Conservation (phyloP, 2,888 invertebrate genomes). For the Tenodera sinensis region DNA sequence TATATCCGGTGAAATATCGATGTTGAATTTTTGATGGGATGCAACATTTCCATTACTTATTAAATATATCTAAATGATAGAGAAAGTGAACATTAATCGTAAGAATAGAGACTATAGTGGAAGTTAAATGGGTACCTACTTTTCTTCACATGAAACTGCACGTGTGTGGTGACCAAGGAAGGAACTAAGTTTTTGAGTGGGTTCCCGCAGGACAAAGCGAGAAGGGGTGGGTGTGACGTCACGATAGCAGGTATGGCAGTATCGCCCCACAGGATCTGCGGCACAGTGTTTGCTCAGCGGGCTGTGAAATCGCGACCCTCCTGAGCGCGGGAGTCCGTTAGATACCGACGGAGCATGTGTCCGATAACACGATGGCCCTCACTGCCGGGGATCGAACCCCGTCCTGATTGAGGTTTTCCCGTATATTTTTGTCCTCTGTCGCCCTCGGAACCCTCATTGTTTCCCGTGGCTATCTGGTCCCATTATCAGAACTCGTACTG, state of each 20-base stretch:
- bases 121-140: no score
- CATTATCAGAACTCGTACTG: background rate
- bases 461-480: background rate
- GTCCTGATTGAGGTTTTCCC: background rate
- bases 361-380: background rate
- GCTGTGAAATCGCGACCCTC: constrained; percentile 15
- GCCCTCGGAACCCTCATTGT: background rate
- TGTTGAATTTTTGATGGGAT: no score
- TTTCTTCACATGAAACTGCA: no score
- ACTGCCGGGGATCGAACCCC: background rate
- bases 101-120: no score
- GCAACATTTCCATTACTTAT: no score
- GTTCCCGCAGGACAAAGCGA: background rate
- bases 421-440: background rate
- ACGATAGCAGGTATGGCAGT: background rate
- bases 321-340: background rate
- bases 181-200: background rate
- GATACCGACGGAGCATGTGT: constrained; percentile 7
- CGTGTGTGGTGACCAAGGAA: background rate
- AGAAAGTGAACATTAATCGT: no score
- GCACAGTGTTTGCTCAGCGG: constrained; percentile 3
- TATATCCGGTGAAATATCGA: no score
- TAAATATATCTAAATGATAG: no score
- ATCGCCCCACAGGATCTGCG: background rate
- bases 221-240: background rate